Base-by-base conservation (phyloP, 2,797 vertebrate genomes). In the Setipinna tenuifilis region DNA sequence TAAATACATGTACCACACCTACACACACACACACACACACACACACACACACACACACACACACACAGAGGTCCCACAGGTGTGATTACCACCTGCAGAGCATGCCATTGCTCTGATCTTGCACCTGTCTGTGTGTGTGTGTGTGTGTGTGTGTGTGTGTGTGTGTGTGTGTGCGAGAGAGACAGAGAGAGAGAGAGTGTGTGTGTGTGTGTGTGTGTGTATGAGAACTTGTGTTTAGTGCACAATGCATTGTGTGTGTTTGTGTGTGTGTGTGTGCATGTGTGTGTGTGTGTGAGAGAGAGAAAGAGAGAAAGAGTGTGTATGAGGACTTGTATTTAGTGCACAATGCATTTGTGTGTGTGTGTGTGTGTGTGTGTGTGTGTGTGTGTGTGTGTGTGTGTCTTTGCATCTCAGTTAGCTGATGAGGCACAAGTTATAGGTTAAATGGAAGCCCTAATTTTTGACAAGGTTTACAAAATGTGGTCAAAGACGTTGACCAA, bases 1-100 rank as follows among this genome's bases (percentile, higher is more conserved):
- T 78, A 41, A 41, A 78, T 44, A 9, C 71, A 78, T 44, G 41
- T 78, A 82, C 87, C 61, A 62, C 61, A 62, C 61, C 17, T 14
- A 62, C 62, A 65, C 23, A 65, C 10, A 65, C 62, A 65, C 50
- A 54, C 50, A 54, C 50, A 54, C 50, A 54, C 50, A 54, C 62
- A 68, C 23, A 17, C 81, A 61, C 62, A 54, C 80, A 10, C 12
- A 83, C 62, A 54, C 83, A 58, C 68, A 28, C 65, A 14, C 28
- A 17, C 65, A 31, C 25, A 71, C 65, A 14, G 25, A 31, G 10
- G 7, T 31, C 25, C 65, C 17, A 78, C 71, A 78, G 71, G 71
- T 78, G 71, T 78, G 28, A 75, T 75, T 17, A 75, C 44, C 71
- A 41, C 71, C 71, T 78, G 71, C 35, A 31, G 71, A 78, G 23